Base-by-base conservation (phyloP, 1,140 invertebrate species). In the Lutraria rhynchaena region DNA sequence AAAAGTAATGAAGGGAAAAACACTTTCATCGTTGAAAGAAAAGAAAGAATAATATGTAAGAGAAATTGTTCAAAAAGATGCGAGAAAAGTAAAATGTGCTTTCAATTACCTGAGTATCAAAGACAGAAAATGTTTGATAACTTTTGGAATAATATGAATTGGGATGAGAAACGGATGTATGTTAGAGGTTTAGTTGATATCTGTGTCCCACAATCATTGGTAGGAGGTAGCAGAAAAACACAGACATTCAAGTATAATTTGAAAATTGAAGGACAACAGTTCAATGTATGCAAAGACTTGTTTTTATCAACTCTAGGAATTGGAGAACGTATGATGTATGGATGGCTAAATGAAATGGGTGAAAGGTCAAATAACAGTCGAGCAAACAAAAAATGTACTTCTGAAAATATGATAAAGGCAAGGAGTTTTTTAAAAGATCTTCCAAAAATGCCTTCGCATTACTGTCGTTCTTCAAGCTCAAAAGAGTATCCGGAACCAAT, bases 31-130 rank as follows among this genome's bases (percentile, higher is more conserved):
- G 65, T 15, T 5, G 65, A 69, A 51, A 69, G 37, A 69, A 17
- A n/a, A 37, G 65, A 51, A 31, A 37, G 65, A 19, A 49, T 69
- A 49, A 24, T 69, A 22, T 29, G 22, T 24, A n/a, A 11, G 29
- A 69, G 65, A 49, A 51, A 51, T 49, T 69, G 65, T 69, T 69
- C 65, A n/a, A 69, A 69, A 31, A 37, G 65, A 49, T 69, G 65
- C 41, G 33, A 37, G 41, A 63, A 63, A 63, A 7, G 41, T 63
- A 63, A 63, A 63, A 11, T 35, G 41, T 29, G 33, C 33, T 63
- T 31, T 35, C 37, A 63, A 31, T 29, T n/a, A 63, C n/a, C 19
- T 3, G n/a, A 63, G 31, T 63, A 63, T 13, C 60, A 63, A 22
- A 63, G 31, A 63, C 37, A 63, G 37, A 63, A 63, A 37, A n/a